These are phyloP conservation scores for Hetaerina titia DNA, from an alignment of 2,888 invertebrate species.

Conservation along the genomic window DNA sequence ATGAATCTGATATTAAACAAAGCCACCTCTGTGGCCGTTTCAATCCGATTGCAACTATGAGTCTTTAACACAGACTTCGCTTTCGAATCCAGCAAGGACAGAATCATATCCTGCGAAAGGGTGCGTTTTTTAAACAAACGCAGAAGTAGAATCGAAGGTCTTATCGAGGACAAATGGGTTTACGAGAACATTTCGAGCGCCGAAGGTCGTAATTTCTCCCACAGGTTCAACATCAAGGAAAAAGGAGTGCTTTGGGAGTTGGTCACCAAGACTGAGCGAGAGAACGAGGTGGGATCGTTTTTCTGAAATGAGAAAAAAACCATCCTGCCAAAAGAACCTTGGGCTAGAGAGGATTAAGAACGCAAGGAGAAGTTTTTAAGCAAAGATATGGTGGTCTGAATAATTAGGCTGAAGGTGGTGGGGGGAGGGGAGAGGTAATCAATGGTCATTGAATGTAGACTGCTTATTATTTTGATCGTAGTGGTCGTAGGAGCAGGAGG, in stretches of 20 bases:
- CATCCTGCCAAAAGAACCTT: not conserved
- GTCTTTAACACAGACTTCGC: not conserved
- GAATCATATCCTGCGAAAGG: not conserved
- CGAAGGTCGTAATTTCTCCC: not conserved
- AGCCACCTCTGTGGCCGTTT: too few species aligned
- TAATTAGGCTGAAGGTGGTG: too few species aligned
- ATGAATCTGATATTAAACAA: too few species aligned
- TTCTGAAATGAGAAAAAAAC: not conserved
- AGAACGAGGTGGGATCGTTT: not conserved
- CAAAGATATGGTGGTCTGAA: too few species aligned
- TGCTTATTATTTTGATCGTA: too few species aligned
- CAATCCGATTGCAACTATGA: too few species aligned
- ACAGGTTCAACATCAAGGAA: not conserved
- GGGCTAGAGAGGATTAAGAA: not conserved
- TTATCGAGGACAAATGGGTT: not conserved
- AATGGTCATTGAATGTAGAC: too few species aligned
- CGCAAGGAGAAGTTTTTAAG: too few species aligned
- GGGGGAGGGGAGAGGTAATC: too few species aligned
- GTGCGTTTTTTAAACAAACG: not conserved
- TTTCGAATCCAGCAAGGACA: not conserved
- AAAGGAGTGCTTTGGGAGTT: not conserved
- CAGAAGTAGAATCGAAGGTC: not conserved
- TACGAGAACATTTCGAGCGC: not conserved
- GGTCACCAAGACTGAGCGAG: not conserved
- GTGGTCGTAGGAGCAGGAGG: too few species aligned